Conservation (phyloP, 2,888 invertebrate genomes). For the Hecatera dysodea region DNA sequence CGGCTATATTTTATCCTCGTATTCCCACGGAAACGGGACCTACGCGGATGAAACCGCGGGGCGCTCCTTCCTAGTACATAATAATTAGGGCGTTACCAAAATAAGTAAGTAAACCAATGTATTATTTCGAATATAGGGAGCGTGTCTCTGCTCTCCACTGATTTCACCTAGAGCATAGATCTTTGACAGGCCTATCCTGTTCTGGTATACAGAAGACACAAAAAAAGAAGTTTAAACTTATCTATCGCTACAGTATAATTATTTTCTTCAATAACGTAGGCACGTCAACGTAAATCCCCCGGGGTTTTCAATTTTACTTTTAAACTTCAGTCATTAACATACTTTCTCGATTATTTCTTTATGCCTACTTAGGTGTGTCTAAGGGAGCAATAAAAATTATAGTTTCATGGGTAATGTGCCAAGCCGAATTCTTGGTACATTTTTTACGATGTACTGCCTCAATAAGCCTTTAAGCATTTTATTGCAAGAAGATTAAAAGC, state of each 20-base stretch:
- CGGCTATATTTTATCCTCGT: too few species aligned
- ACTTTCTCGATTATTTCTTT: slow-evolving; percentile 34
- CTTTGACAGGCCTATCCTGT: neutral
- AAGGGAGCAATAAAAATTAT: slow-evolving; percentile 53
- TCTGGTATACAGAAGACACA: neutral
- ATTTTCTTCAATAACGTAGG: neutral
- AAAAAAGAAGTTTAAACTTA: too few species aligned
- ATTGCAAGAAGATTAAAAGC: slow-evolving; percentile 37
- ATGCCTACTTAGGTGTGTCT: slow-evolving; percentile 35
- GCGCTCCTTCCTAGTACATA: too few species aligned
- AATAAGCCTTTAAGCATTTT: slow-evolving; percentile 11
- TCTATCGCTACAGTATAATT: neutral
- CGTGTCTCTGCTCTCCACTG: neutral
- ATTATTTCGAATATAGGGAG: too few species aligned
- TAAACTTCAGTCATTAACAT: slow-evolving; percentile 36
- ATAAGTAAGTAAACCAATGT: too few species aligned
- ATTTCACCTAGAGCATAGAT: neutral
- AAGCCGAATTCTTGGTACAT: slow-evolving; percentile 4
- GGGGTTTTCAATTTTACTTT: slow-evolving; percentile 16
- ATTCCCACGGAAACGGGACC: too few species aligned
- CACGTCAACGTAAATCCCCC: slow-evolving; percentile 17
- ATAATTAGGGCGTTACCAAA: too few species aligned
- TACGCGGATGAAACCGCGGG: too few species aligned
- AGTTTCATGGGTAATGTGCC: slow-evolving; percentile 27
- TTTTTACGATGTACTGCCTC: neutral